Evolutionary conservation across 1,140 invertebrate species (phyloP), one percentile per base, ranked within the genome.

Genomic region (Drosophila truncata): DNA sequence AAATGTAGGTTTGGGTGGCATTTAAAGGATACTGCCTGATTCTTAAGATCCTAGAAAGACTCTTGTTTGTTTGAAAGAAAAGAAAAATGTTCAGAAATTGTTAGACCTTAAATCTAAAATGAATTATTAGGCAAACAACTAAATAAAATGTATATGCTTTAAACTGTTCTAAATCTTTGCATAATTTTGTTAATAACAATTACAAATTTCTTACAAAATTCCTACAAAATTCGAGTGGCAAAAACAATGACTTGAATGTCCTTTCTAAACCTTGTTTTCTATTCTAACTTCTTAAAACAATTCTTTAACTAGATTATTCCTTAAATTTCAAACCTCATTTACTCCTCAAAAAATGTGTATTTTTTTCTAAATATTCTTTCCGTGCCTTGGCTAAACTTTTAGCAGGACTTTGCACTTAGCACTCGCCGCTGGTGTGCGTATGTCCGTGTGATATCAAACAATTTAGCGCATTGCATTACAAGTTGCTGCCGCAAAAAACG

Each of bases 341-440:
- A 6, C 4, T 13, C 11, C 25, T 13, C 5, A 13, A 31, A 11
- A 11, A 50, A 29, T 18, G 16, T 1, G n/a, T 18, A 50, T 18
- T 50, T 50, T 3, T 29, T 29, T 7, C 7, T 27, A 27, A 27
- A 27, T 49, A 46, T 76, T 75, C 55, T 54, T 14, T 33, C 27
- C 20, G 82, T 84, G 79, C 58, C 64, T 47, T 27, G 33, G 14
- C 41, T 61, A 60, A 62, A 74, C 58, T 72, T 62, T 44, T 50
- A 85, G 84, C 83, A 87, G 80, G 78, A 87, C 83, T 87, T 83
- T 87, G 84, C 83, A 87, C 83, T 87, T 87, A 88, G 60, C 64
- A 83, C 52, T 66, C 47, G 57, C 62, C 14, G 20, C 20, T 35
- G 23, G 29, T 69, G 61, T 70, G 33, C 35, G 66, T 35, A 52